phyloP scores from a whole-genome alignment of 2,113 vertebrate genomes.

The Clarias macrocephalus region DNA sequence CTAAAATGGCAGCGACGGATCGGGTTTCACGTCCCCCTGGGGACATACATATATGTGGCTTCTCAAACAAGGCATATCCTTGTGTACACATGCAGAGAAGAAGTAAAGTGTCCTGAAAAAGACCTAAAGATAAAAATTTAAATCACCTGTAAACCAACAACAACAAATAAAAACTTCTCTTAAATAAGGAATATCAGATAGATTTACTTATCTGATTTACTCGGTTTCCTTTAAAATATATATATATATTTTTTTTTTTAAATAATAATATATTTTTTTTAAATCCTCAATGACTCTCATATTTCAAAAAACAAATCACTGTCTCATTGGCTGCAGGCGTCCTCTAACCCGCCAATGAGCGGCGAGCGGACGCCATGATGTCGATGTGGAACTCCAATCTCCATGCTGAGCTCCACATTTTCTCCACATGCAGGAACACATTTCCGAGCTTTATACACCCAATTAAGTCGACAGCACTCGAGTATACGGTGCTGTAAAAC shows the following conservation, averaged over 20 bases:
- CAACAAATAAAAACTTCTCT: background rate
- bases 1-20: conserved; percentile 66
- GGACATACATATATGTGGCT: conserved; percentile 55
- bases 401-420: background rate
- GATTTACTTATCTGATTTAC: background rate
- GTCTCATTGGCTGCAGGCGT: background rate
- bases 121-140: background rate
- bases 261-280: no score
- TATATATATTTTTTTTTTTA: no score
- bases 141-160: background rate
- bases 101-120: background rate
- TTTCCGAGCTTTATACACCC: conserved; percentile 18
- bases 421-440: background rate
- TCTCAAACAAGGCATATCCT: conserved; percentile 31
- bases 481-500: background rate
- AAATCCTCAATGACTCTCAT: background rate
- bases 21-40: conserved; percentile 65
- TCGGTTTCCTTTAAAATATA: background rate
- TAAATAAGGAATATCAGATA: no score
- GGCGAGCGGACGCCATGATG: background rate
- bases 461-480: background rate
- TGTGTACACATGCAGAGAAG: background rate
- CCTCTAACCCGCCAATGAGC: background rate
- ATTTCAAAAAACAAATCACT: background rate
- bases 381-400: background rate